Evolutionary conservation across 2,888 invertebrate genomes (phyloP).

Genomic region (Apamea sordens): DNA sequence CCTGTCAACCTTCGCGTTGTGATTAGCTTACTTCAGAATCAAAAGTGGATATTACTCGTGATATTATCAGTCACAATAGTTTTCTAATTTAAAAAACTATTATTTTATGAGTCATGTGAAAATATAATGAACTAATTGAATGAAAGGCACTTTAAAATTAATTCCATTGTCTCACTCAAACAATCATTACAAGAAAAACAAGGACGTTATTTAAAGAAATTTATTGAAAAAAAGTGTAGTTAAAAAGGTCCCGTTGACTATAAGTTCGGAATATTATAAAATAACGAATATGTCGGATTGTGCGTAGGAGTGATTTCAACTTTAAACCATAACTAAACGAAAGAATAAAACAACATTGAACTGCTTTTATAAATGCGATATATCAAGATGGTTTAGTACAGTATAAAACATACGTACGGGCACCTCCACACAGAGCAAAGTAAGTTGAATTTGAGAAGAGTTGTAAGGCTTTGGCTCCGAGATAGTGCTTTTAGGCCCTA

Average conservation of each 20-base stretch:
- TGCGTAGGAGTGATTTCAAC: background rate
- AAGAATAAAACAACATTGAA: background rate
- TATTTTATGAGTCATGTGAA: background rate
- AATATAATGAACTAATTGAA: background rate
- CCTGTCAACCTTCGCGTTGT: background rate
- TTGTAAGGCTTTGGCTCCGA: conserved; percentile 90
- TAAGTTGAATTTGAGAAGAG: conserved; percentile 91
- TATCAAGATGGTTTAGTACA: conserved; percentile 73
- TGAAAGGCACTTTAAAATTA: background rate
- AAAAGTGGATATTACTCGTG: background rate
- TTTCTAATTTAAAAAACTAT: background rate
- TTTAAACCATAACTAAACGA: background rate
- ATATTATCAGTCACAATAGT: background rate
- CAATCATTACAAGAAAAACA: background rate
- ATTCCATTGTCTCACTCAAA: background rate
- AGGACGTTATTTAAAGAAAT: background rate
- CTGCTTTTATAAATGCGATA: conserved; percentile 54
- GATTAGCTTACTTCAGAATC: background rate
- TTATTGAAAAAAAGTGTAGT: too few species aligned
- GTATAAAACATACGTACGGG: conserved; percentile 81
- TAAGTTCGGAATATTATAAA: background rate
- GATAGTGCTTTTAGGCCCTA: conserved; percentile 91
- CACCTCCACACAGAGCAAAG: conserved; percentile 87
- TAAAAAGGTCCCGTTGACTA: background rate
- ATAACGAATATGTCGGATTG: background rate